These are phyloP conservation scores for Cladorhizidae sp. DNA, from an alignment of 37 sponge, comb jelly and placozoan genomes.

Conservation along the genomic window DNA sequence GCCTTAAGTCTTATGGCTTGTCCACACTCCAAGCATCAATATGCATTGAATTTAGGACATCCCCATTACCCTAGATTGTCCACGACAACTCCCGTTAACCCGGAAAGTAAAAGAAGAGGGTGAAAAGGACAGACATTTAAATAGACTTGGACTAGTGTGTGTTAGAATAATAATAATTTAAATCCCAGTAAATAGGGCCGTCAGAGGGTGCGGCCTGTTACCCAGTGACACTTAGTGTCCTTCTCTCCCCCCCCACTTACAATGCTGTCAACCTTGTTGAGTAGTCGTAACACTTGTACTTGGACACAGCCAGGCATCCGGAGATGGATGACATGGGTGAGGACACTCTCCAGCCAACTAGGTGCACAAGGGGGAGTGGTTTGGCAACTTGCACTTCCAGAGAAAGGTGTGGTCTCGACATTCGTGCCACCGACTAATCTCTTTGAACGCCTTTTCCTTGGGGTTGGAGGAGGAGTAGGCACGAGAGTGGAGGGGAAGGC, in stretches of 20 bases:
- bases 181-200: no score
- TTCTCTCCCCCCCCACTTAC: constrained; percentile 30
- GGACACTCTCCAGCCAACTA: constrained; percentile 25
- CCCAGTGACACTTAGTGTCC: no score
- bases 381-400: background rate
- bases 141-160: no score
- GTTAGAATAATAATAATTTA: no score
- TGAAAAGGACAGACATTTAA: no score
- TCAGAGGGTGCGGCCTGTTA: no score
- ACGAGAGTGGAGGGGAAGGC: background rate
- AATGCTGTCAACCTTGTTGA: constrained; percentile 29
- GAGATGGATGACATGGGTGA: constrained; percentile 25
- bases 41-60: no score
- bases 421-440: background rate
- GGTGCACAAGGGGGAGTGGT: background rate
- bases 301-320: constrained; percentile 37
- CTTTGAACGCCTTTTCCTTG: background rate
- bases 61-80: no score
- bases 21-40: no score
- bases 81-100: no score
- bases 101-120: no score
- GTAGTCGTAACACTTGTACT: constrained; percentile 11
- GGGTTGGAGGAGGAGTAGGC: background rate
- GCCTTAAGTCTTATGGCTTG: no score
- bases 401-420: background rate